A percentile compares a stretch with the other conserved stretches of the same genome.
Conservation (phyloP, 2,113 vertebrate species). For the Oceanodroma tethys region DNA sequence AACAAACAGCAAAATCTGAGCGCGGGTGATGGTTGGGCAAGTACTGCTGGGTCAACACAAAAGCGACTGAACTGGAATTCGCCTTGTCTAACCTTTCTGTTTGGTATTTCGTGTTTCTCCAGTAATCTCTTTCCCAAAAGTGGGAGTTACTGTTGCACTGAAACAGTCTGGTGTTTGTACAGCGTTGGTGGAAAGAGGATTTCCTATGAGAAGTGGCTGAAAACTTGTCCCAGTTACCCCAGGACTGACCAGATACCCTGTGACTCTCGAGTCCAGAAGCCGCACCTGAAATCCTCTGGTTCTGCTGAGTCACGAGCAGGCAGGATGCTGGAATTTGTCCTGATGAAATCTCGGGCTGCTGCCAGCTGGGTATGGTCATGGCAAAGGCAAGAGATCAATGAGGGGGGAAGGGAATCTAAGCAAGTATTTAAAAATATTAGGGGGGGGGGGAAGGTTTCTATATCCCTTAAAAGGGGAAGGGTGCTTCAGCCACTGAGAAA, state of each 20-base stretch:
- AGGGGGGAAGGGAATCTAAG: not conserved
- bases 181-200: not conserved
- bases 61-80: not conserved
- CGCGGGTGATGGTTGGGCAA: not conserved
- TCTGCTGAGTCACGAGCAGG: constrained; percentile 55
- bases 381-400: not conserved
- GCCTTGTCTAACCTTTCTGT: not conserved
- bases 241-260: not conserved
- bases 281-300: not conserved
- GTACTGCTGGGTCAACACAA: not conserved
- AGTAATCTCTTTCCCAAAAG: not conserved
- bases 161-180: not conserved
- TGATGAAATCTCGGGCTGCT: not conserved
- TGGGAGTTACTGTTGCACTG: not conserved
- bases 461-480: not conserved
- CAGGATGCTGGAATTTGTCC: constrained; percentile 30
- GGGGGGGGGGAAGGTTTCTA: rapidly evolving
- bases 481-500: not conserved
- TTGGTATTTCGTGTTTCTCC: not conserved
- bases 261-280: not conserved
- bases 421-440: not conserved
- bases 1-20: constrained; percentile 11
- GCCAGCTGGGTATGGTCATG: constrained; percentile 26
- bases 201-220: not conserved
- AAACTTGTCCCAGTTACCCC: not conserved